Conservation (phyloP, 2,113 vertebrate species). For the Mustelus asterias region DNA sequence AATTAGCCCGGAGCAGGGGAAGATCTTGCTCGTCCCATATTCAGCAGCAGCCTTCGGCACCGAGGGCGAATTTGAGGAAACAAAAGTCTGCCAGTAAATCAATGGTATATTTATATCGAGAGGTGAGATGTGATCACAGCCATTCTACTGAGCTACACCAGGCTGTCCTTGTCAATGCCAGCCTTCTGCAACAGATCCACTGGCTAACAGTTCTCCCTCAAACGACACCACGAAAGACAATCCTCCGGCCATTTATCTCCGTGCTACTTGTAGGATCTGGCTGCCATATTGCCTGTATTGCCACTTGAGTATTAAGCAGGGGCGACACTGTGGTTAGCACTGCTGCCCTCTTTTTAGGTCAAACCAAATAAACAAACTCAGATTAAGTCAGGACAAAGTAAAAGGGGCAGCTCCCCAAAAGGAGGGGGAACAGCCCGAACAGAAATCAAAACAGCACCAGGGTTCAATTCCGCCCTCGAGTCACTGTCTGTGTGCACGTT, state of each 20-base stretch:
- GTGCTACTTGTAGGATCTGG: background rate
- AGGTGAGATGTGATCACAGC: slow-evolving; percentile 49
- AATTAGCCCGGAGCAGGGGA: slow-evolving; percentile 52
- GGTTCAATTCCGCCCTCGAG: too few species aligned
- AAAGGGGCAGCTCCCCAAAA: too few species aligned
- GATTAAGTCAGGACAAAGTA: too few species aligned
- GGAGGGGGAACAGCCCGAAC: too few species aligned
- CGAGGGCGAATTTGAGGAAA: slow-evolving; percentile 29
- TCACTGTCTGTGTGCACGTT: too few species aligned
- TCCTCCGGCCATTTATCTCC: background rate
- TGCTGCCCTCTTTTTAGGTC: too few species aligned
- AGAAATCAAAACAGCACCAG: too few species aligned
- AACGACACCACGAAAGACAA: background rate
- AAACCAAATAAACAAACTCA: too few species aligned
- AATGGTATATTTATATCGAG: slow-evolving; percentile 52
- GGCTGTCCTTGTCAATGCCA: slow-evolving; percentile 47
- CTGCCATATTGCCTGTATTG: background rate
- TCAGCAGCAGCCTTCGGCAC: slow-evolving; percentile 47
- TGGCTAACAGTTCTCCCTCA: background rate
- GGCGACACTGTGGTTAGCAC: too few species aligned
- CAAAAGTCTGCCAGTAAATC: slow-evolving; percentile 54
- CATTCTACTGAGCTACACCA: slow-evolving; percentile 50
- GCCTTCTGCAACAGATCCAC: background rate
- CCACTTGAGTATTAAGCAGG: too few species aligned
- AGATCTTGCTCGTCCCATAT: slow-evolving; percentile 47